phyloP scores from a whole-genome alignment of 2,797 vertebrate genomes.

The Iguana delicatissima region DNA sequence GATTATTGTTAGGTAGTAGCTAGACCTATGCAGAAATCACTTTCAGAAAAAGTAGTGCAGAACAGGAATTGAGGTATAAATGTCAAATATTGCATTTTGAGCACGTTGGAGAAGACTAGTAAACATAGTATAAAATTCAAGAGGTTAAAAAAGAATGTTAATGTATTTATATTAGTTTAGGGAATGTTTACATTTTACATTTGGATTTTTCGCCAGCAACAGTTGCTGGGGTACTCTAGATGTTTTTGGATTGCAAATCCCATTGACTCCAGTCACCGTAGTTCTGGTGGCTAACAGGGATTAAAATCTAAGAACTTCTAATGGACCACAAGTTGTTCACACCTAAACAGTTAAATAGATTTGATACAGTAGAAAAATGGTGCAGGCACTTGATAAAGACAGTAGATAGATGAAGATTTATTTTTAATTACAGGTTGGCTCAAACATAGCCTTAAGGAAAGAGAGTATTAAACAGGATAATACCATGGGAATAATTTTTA shows the following conservation, averaged over 20 bases:
- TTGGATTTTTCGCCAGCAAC: background rate
- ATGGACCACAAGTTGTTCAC: background rate
- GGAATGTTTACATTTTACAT: background rate
- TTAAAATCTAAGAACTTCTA: too few species aligned
- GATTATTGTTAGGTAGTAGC: background rate
- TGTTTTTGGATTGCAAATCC: background rate
- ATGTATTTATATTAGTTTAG: background rate
- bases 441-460: constrained; percentile 12
- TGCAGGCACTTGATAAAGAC: background rate
- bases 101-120: background rate
- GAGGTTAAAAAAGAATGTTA: background rate
- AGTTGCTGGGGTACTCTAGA: background rate
- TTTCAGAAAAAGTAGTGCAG: background rate
- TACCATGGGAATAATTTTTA: constrained; percentile 26
- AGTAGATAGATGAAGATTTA: background rate
- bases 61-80: background rate
- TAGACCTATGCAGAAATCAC: background rate
- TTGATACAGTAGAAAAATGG: background rate
- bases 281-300: background rate
- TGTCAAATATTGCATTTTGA: background rate
- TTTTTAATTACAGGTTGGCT: constrained; percentile 10
- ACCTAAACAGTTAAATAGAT: background rate
- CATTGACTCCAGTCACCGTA: background rate
- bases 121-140: background rate
- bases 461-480: constrained; percentile 25